Percentiles rank a stretch among this genome's conserved stretches.
Evolutionary conservation across 2,888 invertebrate genomes (phyloP).

Genomic region (Heteropelma amictum): DNA sequence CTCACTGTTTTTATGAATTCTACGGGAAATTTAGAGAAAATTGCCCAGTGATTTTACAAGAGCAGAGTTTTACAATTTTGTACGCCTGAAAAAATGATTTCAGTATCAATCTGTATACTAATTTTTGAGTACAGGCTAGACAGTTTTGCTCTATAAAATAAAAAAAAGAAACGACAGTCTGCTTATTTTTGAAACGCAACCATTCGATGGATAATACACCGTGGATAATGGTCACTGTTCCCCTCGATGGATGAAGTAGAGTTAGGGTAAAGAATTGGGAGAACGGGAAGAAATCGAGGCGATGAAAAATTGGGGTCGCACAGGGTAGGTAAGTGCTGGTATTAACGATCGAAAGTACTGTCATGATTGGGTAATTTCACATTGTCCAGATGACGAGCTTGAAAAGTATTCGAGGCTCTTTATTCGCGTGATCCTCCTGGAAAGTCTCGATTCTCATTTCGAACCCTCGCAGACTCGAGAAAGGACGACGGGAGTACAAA

Average conservation of each 20-base stretch:
- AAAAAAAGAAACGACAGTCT: too few relatives aligned
- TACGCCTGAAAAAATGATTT: too few relatives aligned
- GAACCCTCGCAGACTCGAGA: conserved; percentile 28
- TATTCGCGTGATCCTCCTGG: conserved; percentile 20
- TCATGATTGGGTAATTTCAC: conserved; percentile 57
- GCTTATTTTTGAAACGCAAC: too few relatives aligned
- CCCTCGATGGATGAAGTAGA: neutral
- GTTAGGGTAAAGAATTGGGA: neutral
- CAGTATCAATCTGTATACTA: too few relatives aligned
- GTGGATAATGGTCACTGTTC: neutral
- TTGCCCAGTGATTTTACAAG: too few relatives aligned
- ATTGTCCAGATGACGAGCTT: conserved; percentile 38
- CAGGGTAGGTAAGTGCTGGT: too few relatives aligned
- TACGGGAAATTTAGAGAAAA: too few relatives aligned
- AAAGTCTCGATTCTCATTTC: neutral
- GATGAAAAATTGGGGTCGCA: neutral
- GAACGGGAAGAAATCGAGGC: neutral
- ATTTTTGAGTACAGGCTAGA: too few relatives aligned
- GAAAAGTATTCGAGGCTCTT: conserved; percentile 58
- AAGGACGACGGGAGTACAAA: conserved; percentile 28
- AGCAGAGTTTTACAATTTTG: too few relatives aligned
- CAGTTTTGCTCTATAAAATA: too few relatives aligned
- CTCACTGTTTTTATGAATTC: too few relatives aligned
- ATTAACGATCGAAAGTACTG: conserved; percentile 68
- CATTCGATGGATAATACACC: too few relatives aligned